Conservation (phyloP, 2,888 invertebrate species). For the Pseudococcus viburni region DNA sequence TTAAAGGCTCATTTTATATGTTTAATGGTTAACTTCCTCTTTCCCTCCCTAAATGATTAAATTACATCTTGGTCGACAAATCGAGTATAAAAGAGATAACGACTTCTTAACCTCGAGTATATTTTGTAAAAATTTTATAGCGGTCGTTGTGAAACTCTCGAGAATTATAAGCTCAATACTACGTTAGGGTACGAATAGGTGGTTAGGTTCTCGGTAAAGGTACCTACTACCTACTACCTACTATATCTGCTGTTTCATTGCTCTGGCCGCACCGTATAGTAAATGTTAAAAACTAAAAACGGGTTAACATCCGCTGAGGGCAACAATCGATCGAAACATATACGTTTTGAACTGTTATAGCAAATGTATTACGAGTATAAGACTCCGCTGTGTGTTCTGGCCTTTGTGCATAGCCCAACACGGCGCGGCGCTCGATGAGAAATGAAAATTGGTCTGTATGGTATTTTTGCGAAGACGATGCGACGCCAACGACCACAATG, state of each 20-base stretch:
- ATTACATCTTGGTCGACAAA: no score
- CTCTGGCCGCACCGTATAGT: not conserved
- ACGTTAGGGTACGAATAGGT: no score
- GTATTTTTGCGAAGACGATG: no score
- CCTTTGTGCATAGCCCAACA: not conserved
- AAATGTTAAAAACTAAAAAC: conserved; percentile 4
- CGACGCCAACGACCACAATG: no score
- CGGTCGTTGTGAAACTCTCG: not conserved
- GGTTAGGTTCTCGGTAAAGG: no score
- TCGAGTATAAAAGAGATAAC: no score
- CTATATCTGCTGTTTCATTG: not conserved
- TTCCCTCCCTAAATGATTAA: no score
- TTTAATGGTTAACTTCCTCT: no score
- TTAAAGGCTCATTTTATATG: no score
- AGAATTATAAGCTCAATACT: not conserved
- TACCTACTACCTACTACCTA: no score
- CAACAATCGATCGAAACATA: conserved; percentile 35
- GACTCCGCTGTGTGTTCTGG: not conserved
- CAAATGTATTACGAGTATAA: not conserved
- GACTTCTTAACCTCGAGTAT: not conserved
- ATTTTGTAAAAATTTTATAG: not conserved
- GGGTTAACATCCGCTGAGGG: conserved; percentile 34
- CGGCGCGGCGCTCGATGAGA: no score
- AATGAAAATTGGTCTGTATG: no score
- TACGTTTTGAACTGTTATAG: not conserved